Conservation (phyloP, 2,113 vertebrate species). For the Oreochromis tanganicae region DNA sequence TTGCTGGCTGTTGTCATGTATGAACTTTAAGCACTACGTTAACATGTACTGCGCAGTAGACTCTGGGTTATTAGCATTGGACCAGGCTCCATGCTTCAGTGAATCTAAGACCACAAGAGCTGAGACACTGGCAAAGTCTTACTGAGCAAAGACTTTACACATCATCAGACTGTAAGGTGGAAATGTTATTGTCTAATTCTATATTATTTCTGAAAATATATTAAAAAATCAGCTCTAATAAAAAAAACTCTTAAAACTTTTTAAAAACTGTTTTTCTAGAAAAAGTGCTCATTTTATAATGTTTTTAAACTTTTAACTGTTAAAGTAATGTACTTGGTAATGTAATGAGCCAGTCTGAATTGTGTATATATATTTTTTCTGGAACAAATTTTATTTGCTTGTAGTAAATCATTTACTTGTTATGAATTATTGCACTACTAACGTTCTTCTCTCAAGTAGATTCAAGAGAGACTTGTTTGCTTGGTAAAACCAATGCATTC, state of each 20-base stretch:
- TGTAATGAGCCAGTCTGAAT: neutral
- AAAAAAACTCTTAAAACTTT: neutral
- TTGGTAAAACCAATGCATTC: neutral
- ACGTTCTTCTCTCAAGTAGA: neutral
- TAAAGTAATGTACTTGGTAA: accelerated
- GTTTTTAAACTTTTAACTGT: accelerated
- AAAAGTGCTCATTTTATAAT: neutral
- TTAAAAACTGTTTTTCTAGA: neutral
- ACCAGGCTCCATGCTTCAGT: neutral
- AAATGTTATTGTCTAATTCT: neutral
- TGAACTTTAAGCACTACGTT: neutral
- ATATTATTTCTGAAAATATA: neutral
- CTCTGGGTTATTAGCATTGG: neutral
- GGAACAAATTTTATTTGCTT: neutral
- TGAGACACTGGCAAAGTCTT: neutral
- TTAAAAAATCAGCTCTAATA: neutral
- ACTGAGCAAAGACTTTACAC: neutral
- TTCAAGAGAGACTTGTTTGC: neutral
- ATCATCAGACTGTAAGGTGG: neutral
- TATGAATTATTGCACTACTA: neutral
- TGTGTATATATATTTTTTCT: neutral
- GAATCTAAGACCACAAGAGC: neutral
- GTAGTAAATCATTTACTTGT: neutral
- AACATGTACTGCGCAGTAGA: neutral
- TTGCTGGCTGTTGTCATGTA: neutral